These are phyloP conservation scores for Byasa hedistus DNA, from an alignment of 2,888 invertebrate species.

Conservation along the genomic window DNA sequence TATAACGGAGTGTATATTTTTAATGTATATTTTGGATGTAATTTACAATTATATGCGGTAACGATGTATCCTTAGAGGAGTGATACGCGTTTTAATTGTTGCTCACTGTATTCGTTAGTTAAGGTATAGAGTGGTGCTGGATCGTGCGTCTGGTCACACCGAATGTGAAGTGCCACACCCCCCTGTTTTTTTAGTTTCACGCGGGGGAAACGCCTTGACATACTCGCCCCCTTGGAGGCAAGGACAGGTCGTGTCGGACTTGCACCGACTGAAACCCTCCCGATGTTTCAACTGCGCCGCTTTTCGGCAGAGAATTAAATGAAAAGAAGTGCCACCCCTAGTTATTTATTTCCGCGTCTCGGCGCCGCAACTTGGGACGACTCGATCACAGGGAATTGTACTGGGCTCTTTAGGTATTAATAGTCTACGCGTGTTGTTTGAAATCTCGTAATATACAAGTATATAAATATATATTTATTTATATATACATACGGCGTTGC, in stretches of 20 bases:
- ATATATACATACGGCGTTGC: slow-evolving; percentile 66
- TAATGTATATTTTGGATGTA: slow-evolving; percentile 76
- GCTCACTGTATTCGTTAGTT: slow-evolving; percentile 73
- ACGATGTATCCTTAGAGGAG: slow-evolving; percentile 51
- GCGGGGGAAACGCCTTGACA: neutral
- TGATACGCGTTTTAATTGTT: slow-evolving; percentile 67
- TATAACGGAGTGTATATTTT: slow-evolving; percentile 53
- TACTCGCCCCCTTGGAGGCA: neutral
- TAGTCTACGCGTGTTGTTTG: slow-evolving; percentile 75
- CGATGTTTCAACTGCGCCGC: neutral
- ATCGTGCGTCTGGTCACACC: slow-evolving; percentile 44
- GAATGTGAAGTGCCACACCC: slow-evolving; percentile 65
- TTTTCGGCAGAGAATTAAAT: slow-evolving; percentile 40
- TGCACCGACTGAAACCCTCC: neutral
- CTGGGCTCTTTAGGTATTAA: slow-evolving; percentile 64
- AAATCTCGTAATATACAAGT: slow-evolving; percentile 67
- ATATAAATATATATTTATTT: neutral
- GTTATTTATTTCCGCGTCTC: slow-evolving; percentile 65
- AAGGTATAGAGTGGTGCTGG: slow-evolving; percentile 70
- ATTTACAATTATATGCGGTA: slow-evolving; percentile 60
- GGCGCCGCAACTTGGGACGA: slow-evolving; percentile 39
- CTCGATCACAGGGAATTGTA: slow-evolving; percentile 46
- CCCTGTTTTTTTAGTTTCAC: neutral
- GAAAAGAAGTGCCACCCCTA: slow-evolving; percentile 66
- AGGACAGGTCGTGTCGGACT: neutral